phyloP scores from a whole-genome alignment of 2,888 invertebrate genomes.

The Nipponacmea schrenckii region DNA sequence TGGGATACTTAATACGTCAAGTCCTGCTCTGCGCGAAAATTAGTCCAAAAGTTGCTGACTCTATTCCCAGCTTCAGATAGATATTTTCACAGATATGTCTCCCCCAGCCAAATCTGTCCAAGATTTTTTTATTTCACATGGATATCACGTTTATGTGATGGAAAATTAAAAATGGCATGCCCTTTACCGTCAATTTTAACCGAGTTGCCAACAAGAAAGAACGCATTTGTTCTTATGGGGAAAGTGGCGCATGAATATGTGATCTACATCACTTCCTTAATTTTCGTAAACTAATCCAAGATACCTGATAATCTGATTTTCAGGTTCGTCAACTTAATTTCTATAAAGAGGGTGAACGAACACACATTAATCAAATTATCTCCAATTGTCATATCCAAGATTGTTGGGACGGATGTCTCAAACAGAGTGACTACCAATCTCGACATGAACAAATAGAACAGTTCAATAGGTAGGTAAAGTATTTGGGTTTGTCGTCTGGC shows the following conservation, averaged over 20 bases:
- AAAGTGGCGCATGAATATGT: constrained; percentile 41
- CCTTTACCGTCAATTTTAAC: too few relatives aligned
- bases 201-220: too few relatives aligned
- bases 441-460: constrained; percentile 74
- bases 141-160: too few relatives aligned
- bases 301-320: constrained; percentile 70
- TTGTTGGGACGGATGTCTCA: constrained; percentile 84
- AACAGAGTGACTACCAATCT: constrained; percentile 75
- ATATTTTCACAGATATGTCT: too few relatives aligned
- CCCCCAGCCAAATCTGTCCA: too few relatives aligned
- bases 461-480: constrained; percentile 71
- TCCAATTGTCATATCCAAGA: constrained; percentile 74
- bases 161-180: too few relatives aligned
- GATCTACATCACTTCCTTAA: constrained; percentile 77
- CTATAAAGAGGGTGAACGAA: constrained; percentile 80
- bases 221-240: too few relatives aligned
- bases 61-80: too few relatives aligned
- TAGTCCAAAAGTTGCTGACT: too few relatives aligned
- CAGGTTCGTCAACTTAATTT: constrained; percentile 78
- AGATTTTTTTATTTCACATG: too few relatives aligned
- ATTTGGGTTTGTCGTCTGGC: too few relatives aligned
- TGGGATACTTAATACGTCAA: constrained; percentile 68
- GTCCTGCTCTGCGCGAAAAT: constrained; percentile 41
- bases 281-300: constrained; percentile 74
- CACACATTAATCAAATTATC: constrained; percentile 79